Percentiles rank a stretch among this genome's conserved stretches.
Evolutionary conservation across 2,888 invertebrate species (phyloP).

Genomic region (Argyresthia albistria): DNA sequence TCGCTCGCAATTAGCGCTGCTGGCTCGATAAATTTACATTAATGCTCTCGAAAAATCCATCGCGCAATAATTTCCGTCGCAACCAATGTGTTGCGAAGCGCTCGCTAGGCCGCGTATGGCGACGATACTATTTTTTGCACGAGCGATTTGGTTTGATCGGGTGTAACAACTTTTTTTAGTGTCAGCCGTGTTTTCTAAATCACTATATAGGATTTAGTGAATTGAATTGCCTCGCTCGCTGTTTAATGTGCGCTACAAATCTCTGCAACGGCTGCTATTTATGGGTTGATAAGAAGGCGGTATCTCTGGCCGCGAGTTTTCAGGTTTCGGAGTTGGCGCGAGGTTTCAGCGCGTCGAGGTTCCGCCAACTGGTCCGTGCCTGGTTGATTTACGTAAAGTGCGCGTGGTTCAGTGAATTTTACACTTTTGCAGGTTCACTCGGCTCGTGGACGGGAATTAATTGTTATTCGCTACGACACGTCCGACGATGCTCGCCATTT

Average conservation of each 20-base stretch:
- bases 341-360: slow-evolving; percentile 20
- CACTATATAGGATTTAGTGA: no score
- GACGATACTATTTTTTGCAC: slow-evolving; percentile 11
- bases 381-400: slow-evolving; percentile 61
- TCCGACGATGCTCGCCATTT: neutral
- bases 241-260: no score
- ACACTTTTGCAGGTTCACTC: slow-evolving; percentile 62
- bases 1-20: slow-evolving; percentile 69
- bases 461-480: slow-evolving; percentile 34
- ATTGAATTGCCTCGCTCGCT: no score
- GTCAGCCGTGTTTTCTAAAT: no score
- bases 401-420: slow-evolving; percentile 59
- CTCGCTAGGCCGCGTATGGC: slow-evolving; percentile 22
- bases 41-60: slow-evolving; percentile 71
- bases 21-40: slow-evolving; percentile 71
- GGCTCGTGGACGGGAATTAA: slow-evolving; percentile 22
- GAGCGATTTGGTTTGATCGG: neutral
- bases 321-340: neutral
- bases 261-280: no score
- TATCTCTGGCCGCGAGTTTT: no score
- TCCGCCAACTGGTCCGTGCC: slow-evolving; percentile 21
- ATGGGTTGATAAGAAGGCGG: no score
- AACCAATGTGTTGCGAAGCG: slow-evolving; percentile 43
- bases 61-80: slow-evolving; percentile 59
- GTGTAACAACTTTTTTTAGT: no score